These are phyloP conservation scores for Polypterus senegalus DNA, from an alignment of 2,113 vertebrate species.

Conservation along the genomic window DNA sequence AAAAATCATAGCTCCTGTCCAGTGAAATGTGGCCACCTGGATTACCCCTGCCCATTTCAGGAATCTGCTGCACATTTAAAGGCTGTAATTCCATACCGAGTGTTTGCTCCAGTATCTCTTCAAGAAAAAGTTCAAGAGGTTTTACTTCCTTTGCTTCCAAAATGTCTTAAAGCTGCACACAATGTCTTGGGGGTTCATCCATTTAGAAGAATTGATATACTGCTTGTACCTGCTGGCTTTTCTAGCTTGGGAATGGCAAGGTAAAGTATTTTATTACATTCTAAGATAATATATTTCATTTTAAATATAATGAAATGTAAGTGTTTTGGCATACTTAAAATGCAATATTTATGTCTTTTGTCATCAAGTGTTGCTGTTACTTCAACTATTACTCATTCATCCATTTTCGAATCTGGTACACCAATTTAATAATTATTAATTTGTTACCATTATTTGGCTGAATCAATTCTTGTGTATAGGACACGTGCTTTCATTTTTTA, in stretches of 20 bases:
- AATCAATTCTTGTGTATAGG: no score
- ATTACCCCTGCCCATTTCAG: constrained; percentile 81
- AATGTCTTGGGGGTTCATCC: constrained; percentile 75
- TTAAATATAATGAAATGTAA: no score
- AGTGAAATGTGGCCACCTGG: constrained; percentile 60
- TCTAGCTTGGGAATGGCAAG: constrained; percentile 95
- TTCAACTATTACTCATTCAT: no score
- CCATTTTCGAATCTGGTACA: no score
- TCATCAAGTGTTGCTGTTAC: no score
- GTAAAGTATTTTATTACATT: constrained; percentile 41
- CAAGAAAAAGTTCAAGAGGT: constrained; percentile 41
- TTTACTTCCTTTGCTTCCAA: constrained; percentile 57
- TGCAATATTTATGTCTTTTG: no score
- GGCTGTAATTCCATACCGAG: constrained; percentile 66
- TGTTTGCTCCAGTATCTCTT: constrained; percentile 69
- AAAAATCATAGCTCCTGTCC: constrained; percentile 26
- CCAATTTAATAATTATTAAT: no score
- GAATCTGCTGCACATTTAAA: constrained; percentile 43
- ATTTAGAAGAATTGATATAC: constrained; percentile 78
- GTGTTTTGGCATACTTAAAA: no score
- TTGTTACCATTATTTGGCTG: no score
- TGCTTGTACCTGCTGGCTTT: constrained; percentile 84
- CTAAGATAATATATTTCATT: no score
- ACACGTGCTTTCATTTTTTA: no score
- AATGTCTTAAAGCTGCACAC: constrained; percentile 72